These are phyloP conservation scores for Mus spretus DNA, from an alignment of 2,797 vertebrate species.

Conservation along the genomic window DNA sequence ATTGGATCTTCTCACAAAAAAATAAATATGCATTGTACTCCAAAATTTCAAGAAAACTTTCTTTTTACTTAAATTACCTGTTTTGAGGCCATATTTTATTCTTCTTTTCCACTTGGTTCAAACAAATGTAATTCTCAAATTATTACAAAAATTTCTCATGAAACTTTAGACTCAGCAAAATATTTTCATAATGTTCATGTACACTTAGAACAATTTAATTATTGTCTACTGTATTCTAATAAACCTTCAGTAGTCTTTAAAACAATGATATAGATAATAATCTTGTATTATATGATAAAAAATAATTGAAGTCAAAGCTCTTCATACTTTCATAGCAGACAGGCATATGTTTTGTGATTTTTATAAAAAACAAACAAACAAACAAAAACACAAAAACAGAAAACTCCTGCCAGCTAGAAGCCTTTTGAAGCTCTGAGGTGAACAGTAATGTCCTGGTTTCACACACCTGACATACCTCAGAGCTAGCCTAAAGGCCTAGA, in stretches of 20 bases:
- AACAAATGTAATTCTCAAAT: slow-evolving; percentile 78
- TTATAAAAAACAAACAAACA: neutral
- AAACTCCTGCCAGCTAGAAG: neutral
- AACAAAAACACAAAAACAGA: neutral
- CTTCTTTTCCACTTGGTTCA: slow-evolving; percentile 58
- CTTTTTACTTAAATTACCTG: neutral
- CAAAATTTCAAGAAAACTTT: neutral
- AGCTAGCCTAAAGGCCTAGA: neutral
- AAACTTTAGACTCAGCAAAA: slow-evolving; percentile 82
- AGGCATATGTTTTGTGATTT: slow-evolving; percentile 50
- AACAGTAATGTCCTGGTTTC: neutral
- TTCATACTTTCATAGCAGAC: slow-evolving; percentile 67
- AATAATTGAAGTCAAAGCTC: slow-evolving; percentile 60
- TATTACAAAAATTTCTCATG: slow-evolving; percentile 79
- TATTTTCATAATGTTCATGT: slow-evolving; percentile 72
- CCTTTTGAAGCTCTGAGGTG: neutral
- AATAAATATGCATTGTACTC: neutral
- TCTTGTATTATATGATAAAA: slow-evolving; percentile 61
- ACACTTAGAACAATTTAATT: slow-evolving; percentile 73
- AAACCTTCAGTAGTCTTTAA: slow-evolving; percentile 76
- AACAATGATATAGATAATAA: slow-evolving; percentile 77
- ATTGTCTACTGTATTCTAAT: slow-evolving; percentile 71
- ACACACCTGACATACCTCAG: neutral
- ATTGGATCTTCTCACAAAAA: neutral
- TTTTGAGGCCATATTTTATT: neutral